These are phyloP conservation scores for Aethes cnicana DNA, from an alignment of 2,888 invertebrate species.

Conservation along the genomic window DNA sequence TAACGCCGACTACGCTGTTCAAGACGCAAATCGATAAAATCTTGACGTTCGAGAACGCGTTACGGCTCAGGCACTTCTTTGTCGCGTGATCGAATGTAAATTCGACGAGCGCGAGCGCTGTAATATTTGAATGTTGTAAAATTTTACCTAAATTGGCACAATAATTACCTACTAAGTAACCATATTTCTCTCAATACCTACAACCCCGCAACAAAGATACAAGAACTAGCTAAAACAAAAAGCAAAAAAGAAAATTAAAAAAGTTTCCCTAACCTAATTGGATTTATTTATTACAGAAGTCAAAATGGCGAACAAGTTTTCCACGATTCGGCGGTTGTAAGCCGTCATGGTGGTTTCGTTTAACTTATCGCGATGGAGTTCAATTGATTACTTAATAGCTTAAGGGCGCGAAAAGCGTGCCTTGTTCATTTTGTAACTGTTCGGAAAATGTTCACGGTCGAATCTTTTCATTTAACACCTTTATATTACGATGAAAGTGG, in stretches of 20 bases:
- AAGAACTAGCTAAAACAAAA: too few relatives aligned
- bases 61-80: conserved; percentile 42
- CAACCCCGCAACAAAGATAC: too few relatives aligned
- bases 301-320: conserved; percentile 29
- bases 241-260: conserved; percentile 36
- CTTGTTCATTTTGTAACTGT: conserved; percentile 44
- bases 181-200: too few relatives aligned
- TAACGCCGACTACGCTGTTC: background rate
- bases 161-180: conserved; percentile 16
- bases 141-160: conserved; percentile 47
- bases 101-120: too few relatives aligned
- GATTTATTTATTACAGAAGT: conserved; percentile 35
- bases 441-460: conserved; percentile 42
- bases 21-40: conserved; percentile 17
- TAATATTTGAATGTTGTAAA: conserved; percentile 51
- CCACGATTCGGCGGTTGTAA: conserved; percentile 37
- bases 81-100: conserved; percentile 47
- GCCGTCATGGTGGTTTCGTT: conserved; percentile 40
- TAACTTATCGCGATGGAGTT: conserved; percentile 49
- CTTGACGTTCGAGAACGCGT: conserved; percentile 3
- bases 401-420: conserved; percentile 40
- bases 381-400: conserved; percentile 57
- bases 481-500: conserved; percentile 32
- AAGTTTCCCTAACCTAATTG: conserved; percentile 40
- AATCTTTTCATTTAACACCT: conserved; percentile 39